phyloP scores from a whole-genome alignment of 2,113 vertebrate species.

The Callaeas wilsoni region DNA sequence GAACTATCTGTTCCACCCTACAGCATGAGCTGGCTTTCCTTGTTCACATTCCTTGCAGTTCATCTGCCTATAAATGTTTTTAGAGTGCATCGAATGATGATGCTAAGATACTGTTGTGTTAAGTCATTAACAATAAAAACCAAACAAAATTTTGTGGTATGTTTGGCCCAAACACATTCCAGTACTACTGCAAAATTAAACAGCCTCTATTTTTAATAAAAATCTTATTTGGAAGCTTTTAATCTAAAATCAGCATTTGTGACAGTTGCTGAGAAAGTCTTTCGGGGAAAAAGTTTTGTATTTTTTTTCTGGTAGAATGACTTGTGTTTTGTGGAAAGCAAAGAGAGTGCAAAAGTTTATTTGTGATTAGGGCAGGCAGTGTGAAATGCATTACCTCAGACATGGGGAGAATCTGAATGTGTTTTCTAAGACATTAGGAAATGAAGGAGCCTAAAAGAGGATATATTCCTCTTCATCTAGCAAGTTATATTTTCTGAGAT shows the following conservation, averaged over 20 bases:
- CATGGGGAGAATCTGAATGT: background rate
- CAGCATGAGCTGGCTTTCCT: slow-evolving; percentile 43
- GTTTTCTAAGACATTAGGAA: background rate
- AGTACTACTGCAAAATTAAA: background rate
- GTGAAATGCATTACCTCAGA: background rate
- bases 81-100: background rate
- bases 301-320: background rate
- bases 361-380: background rate
- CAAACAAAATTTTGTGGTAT: background rate
- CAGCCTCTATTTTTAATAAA: background rate
- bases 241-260: background rate
- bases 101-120: background rate
- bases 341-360: background rate
- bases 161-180: background rate
- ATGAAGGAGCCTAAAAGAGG: background rate
- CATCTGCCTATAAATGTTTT: slow-evolving; percentile 47
- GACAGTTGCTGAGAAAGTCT: background rate
- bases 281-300: background rate
- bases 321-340: background rate
- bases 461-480: background rate
- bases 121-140: slow-evolving; percentile 11
- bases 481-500: background rate
- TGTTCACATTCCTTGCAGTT: slow-evolving; percentile 40
- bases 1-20: slow-evolving; percentile 32
- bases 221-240: background rate